A percentile compares a stretch with the other conserved stretches of the same genome.
Evolutionary conservation across 1,140 invertebrate genomes (phyloP).

Genomic region (Venturia canescens): DNA sequence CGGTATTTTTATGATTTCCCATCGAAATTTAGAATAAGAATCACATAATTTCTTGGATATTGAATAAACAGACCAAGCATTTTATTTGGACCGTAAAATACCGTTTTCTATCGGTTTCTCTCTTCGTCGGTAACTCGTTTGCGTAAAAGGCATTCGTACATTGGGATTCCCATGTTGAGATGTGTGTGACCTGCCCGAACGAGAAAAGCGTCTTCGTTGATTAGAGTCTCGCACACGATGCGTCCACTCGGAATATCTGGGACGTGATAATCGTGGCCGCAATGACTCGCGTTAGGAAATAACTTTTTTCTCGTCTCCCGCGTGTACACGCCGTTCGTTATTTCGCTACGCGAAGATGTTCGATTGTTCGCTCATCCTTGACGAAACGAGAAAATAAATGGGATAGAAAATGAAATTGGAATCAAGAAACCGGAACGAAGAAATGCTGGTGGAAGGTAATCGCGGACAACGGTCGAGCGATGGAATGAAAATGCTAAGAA

Average conservation of each 20-base stretch:
- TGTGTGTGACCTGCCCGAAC: constrained; percentile 3
- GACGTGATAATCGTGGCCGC: constrained; percentile 35
- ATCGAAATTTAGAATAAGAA: neutral
- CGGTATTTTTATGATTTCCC: neutral
- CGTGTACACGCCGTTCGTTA: neutral
- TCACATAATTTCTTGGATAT: neutral
- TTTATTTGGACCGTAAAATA: neutral
- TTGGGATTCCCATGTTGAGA: constrained; percentile 21
- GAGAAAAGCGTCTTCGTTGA: neutral
- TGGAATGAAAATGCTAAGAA: too few relatives aligned
- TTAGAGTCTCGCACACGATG: neutral
- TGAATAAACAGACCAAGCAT: too few relatives aligned
- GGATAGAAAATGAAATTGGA: too few relatives aligned
- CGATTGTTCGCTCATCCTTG: neutral
- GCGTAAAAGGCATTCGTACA: neutral
- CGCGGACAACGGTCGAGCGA: too few relatives aligned
- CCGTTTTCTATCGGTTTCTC: neutral
- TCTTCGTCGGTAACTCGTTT: neutral
- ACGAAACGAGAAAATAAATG: too few relatives aligned
- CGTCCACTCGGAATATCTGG: constrained; percentile 14
- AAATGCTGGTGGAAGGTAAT: too few relatives aligned
- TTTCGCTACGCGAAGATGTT: neutral
- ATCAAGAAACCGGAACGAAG: too few relatives aligned
- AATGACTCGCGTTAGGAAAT: constrained; percentile 27
- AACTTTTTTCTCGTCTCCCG: neutral